Base-by-base conservation (phyloP, 2,113 vertebrate species). In the Mus pahari region DNA sequence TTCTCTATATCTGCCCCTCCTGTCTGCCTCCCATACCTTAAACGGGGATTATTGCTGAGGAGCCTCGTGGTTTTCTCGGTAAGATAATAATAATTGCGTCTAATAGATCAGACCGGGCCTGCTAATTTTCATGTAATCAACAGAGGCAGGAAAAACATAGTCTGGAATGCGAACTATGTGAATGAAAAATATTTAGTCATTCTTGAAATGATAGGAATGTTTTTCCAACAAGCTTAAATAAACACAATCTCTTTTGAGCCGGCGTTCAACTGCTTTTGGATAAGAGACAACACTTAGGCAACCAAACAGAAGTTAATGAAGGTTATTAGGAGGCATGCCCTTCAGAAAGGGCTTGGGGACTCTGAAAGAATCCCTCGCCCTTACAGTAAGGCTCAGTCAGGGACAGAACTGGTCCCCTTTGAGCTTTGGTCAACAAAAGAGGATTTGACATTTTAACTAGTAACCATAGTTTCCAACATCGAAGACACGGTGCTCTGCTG, bases 161-260 rank as follows among this genome's bases (percentile, higher is more conserved):
- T 95, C 97, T 98, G 98, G 98, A 99, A 99, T 99, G 98, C 68
- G 0, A 99, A 98, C 98, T 99, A 99, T 99, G 98, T 98, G 98
- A 94, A 98, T 98, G 98, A 98, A 99, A 99, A 98, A 99, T 98
- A 99, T 98, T 98, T 98, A 98, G 99, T 98, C 98, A 99, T 98
- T 98, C 98, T 99, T 98, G 99, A 99, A 99, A 99, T 99, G 99
- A 98, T 99, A 98, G 98, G 98, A 99, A 99, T 99, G 99, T 99
- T 99, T 99, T 99, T 98, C 98, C 98, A 98, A 98, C 98, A 98
- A 98, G 98, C 98, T 99, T 99, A 98, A 98, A 98, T 98, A 99
- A 99, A 99, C 98, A 98, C 98, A 97, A 97, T 98, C 98, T 98
- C 98, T 98, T 98, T 98, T 98, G 98, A 98, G 98, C 97, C 98